These are phyloP conservation scores for Amphipyra tragopoginis DNA, from an alignment of 2,888 invertebrate species.

Conservation along the genomic window DNA sequence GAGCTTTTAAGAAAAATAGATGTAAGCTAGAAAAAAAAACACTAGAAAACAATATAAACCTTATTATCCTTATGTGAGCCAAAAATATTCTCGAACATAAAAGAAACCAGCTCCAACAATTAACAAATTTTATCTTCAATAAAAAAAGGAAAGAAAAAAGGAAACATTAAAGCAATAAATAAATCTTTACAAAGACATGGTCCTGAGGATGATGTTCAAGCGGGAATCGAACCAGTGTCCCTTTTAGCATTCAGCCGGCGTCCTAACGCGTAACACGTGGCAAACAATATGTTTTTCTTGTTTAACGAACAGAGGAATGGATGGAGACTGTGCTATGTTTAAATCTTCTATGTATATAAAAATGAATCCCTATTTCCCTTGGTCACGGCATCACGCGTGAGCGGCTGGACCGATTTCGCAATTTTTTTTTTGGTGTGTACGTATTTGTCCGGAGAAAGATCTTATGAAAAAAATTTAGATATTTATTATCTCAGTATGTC, in stretches of 20 bases:
- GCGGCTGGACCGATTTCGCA: no score
- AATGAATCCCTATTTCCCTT: no score
- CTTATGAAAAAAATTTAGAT: no score
- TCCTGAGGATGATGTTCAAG: constrained; percentile 55
- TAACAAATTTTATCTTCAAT: constrained; percentile 16
- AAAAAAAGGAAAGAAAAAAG: constrained; percentile 27
- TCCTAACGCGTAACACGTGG: constrained; percentile 86
- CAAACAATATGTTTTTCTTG: constrained; percentile 88
- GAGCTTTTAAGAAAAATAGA: no score
- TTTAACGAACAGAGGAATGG: constrained; percentile 61
- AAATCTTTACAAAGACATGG: constrained; percentile 49
- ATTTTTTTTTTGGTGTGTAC: no score
- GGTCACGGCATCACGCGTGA: no score
- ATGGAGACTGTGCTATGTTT: constrained; percentile 59
- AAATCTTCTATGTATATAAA: not conserved
- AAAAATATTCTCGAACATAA: constrained; percentile 8
- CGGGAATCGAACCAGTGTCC: constrained; percentile 75
- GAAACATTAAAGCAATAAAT: constrained; percentile 52
- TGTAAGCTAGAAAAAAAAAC: no score
- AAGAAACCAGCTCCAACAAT: constrained; percentile 20
- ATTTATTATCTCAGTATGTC: no score
- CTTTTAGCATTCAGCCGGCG: constrained; percentile 81
- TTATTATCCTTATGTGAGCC: not conserved
- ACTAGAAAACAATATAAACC: no score
- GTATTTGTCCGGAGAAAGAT: no score